Percentiles rank a stretch among this genome's conserved stretches.
These are phyloP conservation scores for Sarcoramphus papa DNA, from an alignment of 2,797 vertebrate genomes.

Conservation along the genomic window DNA sequence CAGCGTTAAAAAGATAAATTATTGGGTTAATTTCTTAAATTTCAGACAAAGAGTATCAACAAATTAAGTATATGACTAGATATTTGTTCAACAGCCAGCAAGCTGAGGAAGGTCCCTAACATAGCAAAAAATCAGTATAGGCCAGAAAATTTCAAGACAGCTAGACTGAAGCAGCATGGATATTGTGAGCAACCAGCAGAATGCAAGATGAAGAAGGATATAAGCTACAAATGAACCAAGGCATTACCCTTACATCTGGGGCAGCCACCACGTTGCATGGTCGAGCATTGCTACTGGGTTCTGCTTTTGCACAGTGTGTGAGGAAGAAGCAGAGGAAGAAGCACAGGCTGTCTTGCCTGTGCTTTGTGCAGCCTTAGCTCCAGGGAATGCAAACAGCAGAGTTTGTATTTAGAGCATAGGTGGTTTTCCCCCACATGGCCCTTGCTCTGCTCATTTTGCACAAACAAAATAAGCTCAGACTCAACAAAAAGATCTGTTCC, in stretches of 20 bases:
- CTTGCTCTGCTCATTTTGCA: neutral
- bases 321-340: neutral
- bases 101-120: neutral
- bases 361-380: neutral
- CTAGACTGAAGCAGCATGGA: neutral
- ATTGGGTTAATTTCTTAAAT: neutral
- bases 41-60: neutral
- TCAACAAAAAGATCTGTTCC: neutral
- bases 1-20: neutral
- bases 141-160: neutral
- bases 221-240: neutral
- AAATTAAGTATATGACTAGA: neutral
- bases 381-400: neutral
- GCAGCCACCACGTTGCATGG: neutral
- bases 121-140: neutral
- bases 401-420: neutral
- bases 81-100: neutral
- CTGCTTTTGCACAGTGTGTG: neutral
- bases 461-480: neutral
- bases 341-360: neutral
- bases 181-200: neutral
- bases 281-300: accelerated
- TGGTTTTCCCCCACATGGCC: neutral
- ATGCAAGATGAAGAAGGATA: neutral
- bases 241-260: no score